Conservation (phyloP, 2,888 invertebrate species). For the Cheilosia grossa region DNA sequence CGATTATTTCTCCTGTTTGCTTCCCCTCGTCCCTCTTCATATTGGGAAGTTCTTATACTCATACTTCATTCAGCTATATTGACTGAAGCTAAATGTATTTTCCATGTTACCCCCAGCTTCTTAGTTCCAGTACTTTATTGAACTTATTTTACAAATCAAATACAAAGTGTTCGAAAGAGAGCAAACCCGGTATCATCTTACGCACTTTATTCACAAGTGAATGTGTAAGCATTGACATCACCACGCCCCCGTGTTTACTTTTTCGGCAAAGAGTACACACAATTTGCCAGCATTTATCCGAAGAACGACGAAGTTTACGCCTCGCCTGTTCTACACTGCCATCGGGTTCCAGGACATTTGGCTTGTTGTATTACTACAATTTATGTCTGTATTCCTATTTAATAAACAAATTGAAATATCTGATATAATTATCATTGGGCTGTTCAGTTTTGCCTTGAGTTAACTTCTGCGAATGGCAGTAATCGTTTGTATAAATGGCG, state of each 20-base stretch:
- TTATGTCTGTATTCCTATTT: not conserved
- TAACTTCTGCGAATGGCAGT: too few species aligned
- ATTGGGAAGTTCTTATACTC: not conserved
- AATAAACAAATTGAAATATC: conserved; percentile 35
- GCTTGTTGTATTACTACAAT: not conserved
- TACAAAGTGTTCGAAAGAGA: not conserved
- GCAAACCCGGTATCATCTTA: conserved; percentile 17
- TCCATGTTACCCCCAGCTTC: not conserved
- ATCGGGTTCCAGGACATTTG: not conserved
- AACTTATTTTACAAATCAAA: conserved; percentile 8
- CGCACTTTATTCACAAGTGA: conserved; percentile 41
- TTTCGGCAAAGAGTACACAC: not conserved
- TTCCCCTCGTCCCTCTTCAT: not conserved
- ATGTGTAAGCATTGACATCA: conserved; percentile 7
- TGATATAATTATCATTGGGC: conserved; percentile 39
- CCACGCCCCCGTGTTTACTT: conserved; percentile 24
- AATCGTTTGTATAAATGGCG: not conserved
- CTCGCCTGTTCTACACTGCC: not conserved
- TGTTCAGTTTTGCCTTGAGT: conserved; percentile 1
- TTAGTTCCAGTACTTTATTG: not conserved
- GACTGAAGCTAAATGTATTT: not conserved
- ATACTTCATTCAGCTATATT: not conserved
- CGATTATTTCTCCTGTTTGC: too few species aligned
- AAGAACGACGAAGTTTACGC: not conserved
- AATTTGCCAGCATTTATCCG: not conserved